Base-by-base conservation (phyloP, 2,113 vertebrate genomes). In the Symphodus melops region DNA sequence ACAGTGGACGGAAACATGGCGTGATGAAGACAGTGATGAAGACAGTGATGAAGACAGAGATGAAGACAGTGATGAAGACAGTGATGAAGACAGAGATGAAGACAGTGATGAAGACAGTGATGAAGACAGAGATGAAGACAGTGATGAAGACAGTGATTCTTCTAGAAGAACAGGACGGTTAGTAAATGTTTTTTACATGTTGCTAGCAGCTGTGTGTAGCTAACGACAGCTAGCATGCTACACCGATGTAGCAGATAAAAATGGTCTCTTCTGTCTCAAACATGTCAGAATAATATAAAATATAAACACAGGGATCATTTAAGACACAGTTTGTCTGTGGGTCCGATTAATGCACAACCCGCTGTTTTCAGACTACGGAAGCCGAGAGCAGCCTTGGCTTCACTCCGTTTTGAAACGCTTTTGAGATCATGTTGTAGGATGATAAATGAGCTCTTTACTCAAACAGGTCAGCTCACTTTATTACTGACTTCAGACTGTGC, bases 121-220 rank as follows among this genome's bases (percentile, higher is more conserved):
- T n/a, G n/a, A n/a, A n/a, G n/a, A n/a, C n/a, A n/a, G n/a, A n/a
- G n/a, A n/a, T n/a, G n/a, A n/a, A n/a, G n/a, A n/a, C n/a, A n/a
- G n/a, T n/a, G n/a, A n/a, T n/a, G n/a, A n/a, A n/a, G n/a, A n/a
- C n/a, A n/a, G n/a, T n/a, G n/a, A n/a, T n/a, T n/a, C n/a, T n/a
- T n/a, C n/a, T n/a, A n/a, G n/a, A n/a, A 72, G 59, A 66, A 46
- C 19, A 72, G 19, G 13, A n/a, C 1, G 16, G 88, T 88, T 62
- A 89, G 89, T 79, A 36, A 1, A 55, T 4, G 0, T 51, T 55
- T 54, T 67, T 28, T 36, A 4, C 28, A 33, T 33, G 6, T 33
- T 28, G 25, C 36, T 67, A 75, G 39, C 58, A 11, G 28, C 57
- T 68, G 0, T 2, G 19, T 52, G 74, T 12, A 49, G 72, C 57